phyloP scores from a whole-genome alignment of 2,113 vertebrate genomes.

The Gallinago media region DNA sequence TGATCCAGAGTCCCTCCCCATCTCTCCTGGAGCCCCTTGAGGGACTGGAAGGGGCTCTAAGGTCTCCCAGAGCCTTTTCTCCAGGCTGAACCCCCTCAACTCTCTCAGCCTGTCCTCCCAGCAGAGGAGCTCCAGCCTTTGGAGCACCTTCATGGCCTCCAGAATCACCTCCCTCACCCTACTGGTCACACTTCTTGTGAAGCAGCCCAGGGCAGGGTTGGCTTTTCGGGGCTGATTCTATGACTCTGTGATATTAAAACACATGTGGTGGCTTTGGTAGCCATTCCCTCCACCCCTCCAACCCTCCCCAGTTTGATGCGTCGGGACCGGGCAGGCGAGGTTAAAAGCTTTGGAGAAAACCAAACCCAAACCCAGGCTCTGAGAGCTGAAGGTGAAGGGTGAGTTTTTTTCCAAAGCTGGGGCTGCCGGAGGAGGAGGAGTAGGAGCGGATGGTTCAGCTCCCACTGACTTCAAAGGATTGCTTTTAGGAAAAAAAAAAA shows the following conservation, averaged over 20 bases:
- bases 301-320: not conserved
- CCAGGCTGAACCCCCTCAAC: no score
- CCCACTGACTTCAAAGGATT: constrained; percentile 48
- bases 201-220: not conserved
- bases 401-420: not conserved
- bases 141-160: not conserved
- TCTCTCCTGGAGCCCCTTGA: no score
- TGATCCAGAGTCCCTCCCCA: no score
- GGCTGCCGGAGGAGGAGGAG: not conserved
- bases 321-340: not conserved
- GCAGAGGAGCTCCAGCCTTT: not conserved
- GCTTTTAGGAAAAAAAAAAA: not conserved
- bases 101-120: not conserved
- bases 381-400: not conserved
- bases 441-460: not conserved
- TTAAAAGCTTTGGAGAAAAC: constrained; percentile 2
- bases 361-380: not conserved
- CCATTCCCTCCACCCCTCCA: not conserved
- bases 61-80: no score
- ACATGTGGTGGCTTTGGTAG: fast-evolving
- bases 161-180: not conserved
- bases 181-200: not conserved
- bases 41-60: no score
- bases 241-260: not conserved
- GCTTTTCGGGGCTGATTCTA: not conserved